Evolutionary conservation across 2,797 vertebrate species (phyloP), one percentile per base, ranked within the genome.

Genomic region (Dryobates pubescens): DNA sequence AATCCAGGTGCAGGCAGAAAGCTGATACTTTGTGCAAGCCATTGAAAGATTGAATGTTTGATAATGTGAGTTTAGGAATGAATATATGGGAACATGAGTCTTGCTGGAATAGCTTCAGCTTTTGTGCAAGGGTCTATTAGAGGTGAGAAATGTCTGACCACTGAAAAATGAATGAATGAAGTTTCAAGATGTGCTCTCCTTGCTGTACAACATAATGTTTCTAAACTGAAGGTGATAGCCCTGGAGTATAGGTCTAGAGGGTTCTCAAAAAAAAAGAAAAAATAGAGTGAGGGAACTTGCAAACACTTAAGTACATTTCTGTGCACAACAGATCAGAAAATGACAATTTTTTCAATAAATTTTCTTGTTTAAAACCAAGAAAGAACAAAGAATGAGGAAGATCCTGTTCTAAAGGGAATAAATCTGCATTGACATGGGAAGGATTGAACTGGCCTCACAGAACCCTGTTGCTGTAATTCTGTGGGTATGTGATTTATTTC

Each of bases 141-240:
- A 89, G 65, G 69, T 80, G 75, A 87, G 51, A 89, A 92, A 77
- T 90, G 41, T 75, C 75, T 95, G 43, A 38, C 51, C 36, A 43
- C 49, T 89, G 62, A 88, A 93, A 84, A 90, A 74, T 77, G 77
- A 86, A 74, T 77, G 77, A 86, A 76, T 75, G 22, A 79, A 82
- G 58, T 68, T 91, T 61, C 84, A 57, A 61, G 51, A 86, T 63
- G 34, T 84, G 30, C 43, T 88, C 12, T 82, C 11, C 47, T 88
- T 92, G 57, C 86, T 82, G 17, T 20, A 32, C 22, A 83, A 43
- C 49, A 67, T 84, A 82, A 90, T 76, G 26, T 45, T 54, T 17
- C 38, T 77, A 58, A 94, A 19, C 49, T 76, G 27, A 82, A 74
- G 38, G 17, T 70, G 24, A 88, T 84, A 67, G 36, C 51, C 43